Base-by-base conservation (phyloP, 1,140 invertebrate genomes). In the Cepaea nemoralis region DNA sequence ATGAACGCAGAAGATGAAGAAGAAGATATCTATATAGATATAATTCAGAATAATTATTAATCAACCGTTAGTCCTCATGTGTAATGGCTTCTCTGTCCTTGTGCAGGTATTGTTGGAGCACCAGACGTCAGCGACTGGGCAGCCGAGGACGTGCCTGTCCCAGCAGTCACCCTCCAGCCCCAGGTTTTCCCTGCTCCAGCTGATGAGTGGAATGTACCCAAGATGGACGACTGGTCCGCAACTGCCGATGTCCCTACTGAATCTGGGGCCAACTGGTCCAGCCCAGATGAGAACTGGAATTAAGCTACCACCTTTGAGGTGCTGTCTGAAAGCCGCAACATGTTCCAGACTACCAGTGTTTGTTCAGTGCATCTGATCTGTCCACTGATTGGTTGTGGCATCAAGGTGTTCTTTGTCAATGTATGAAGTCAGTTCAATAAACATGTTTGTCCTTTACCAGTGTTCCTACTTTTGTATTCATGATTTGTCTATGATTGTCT, bases 201-300 rank as follows among this genome's bases (percentile, higher is more conserved):
- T 19, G 87, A 87, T 19, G 88, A 88, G 66, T 89, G 88, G 89
- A 83, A 87, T 40, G 86, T 88, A 55, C 70, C 86, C 31, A 66
- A 66, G 77, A 83, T 80, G 74, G 89, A 88, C 0, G 88, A 89
- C 70, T 89, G 88, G 87, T 80, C 86, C 22, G 82, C 84, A 70
- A 78, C 89, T 31, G 77, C 86, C 27, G 45, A 85, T 33, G 71
- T 84, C 74, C 78, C 89, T 27, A 75, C 86, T 16, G 45, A 85
- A 45, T 63, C 77, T 16, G 67, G 85, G 14, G 40, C 84, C n/a
- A 85, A 90, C 66, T 91, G 91, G 90, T 88, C 90, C 76, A 89
- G 89, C n/a, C 83, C 92, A 87, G 69, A 93, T 92, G 92, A 94
- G 92, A 93, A 94, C 78, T 94, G 94, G 94, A 70, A 48, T 50